phyloP scores from a whole-genome alignment of 2,113 vertebrate genomes.

The Orthonyx spaldingii region DNA sequence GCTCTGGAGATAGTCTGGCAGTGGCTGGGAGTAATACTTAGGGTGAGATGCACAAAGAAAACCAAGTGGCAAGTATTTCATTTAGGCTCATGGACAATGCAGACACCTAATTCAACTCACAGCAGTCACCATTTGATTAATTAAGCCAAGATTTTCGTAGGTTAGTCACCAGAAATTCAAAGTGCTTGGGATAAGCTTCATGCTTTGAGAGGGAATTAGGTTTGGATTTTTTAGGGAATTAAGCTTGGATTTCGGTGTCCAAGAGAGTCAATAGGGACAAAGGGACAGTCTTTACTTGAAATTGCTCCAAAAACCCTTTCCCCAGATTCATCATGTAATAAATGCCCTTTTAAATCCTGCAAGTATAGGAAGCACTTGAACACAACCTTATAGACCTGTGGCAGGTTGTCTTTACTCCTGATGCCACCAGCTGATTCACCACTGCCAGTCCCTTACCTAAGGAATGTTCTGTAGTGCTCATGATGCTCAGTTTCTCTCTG shows the following conservation, averaged over 20 bases:
- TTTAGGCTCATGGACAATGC: not conserved
- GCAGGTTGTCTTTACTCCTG: not conserved
- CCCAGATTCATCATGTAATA: not conserved
- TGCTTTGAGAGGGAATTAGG: not conserved
- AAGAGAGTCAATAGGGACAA: not conserved
- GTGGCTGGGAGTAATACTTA: not conserved
- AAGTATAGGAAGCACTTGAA: not conserved
- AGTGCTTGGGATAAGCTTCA: not conserved
- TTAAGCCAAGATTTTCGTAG: not conserved
- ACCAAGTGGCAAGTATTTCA: not conserved
- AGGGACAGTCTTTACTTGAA: not conserved
- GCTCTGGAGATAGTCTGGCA: not conserved
- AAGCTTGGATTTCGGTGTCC: not conserved
- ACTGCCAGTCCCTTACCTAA: not conserved
- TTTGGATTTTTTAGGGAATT: not conserved
- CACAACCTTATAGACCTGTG: not conserved
- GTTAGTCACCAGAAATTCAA: not conserved
- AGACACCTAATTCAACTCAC: not conserved
- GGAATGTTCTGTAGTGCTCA: not conserved
- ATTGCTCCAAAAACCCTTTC: not conserved
- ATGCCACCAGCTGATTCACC: not conserved
- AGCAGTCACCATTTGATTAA: accelerated
- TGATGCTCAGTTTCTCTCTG: not conserved
- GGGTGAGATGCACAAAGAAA: not conserved
- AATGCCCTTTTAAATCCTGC: not conserved